A percentile compares a stretch with the other conserved stretches of the same genome.
phyloP scores from a whole-genome alignment of 53 echinoderm and acorn worm genomes.

The Apostichopus leukothele region DNA sequence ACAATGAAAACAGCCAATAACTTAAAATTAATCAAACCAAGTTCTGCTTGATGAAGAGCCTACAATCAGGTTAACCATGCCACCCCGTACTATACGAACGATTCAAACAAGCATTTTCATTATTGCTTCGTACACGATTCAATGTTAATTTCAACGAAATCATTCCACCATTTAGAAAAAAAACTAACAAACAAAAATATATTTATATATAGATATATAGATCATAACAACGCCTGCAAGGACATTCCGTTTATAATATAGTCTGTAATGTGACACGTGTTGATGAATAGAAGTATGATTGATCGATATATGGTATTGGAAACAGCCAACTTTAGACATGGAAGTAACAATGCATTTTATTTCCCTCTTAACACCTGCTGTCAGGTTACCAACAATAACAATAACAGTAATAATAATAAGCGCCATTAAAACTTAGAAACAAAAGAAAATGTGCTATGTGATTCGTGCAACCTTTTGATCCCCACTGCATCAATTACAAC shows the following conservation, averaged over 20 bases:
- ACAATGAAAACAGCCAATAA: background rate
- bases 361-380: no score
- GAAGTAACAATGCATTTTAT: no score
- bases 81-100: background rate
- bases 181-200: no score
- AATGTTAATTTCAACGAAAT: constrained; percentile 23
- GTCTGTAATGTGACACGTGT: background rate
- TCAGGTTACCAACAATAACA: no score
- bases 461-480: no score
- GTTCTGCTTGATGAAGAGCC: background rate
- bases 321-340: background rate
- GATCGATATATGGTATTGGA: constrained; percentile 2
- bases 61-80: background rate
- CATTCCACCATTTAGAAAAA: constrained; percentile 8
- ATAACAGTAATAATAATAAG: no score
- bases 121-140: constrained; percentile 46
- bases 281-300: background rate
- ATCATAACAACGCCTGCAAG: background rate
- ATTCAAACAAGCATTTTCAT: background rate
- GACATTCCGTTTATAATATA: background rate
- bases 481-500: no score
- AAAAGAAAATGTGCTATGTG: no score
- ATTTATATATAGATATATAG: background rate
- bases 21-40: background rate
- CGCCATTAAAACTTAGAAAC: no score